Evolutionary conservation across 2,113 vertebrate species (phyloP), one percentile per base, ranked within the genome.

Genomic region (Catagonus wagneri): DNA sequence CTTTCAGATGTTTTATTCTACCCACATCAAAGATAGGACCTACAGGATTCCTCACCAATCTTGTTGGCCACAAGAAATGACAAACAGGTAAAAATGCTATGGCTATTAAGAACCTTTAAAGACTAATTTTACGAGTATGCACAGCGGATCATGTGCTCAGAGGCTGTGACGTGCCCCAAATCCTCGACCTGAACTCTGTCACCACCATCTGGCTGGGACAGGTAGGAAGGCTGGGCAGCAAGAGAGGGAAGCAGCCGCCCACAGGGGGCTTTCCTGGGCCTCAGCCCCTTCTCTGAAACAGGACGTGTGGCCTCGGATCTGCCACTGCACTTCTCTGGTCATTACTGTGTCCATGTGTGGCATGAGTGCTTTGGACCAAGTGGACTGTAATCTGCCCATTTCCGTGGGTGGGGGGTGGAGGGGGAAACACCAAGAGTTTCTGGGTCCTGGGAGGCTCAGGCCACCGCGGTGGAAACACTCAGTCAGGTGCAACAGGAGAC

Each of bases 331-430:
- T 32, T 54, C 50, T 7, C 6, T 6, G 17, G 29, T 27, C 27
- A 22, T 5, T 7, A 1, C 20, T 23, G 3, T n/a, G 27, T 22
- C 36, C 36, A 15, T 0, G 1, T 16, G 72, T 29, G 15, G 50
- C 6, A 0, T 0, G 7, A 23, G 32, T 0, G 3, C 3, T 13
- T 52, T 13, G 29, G 7, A 10, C 23, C 0, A 20, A 2, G 56
- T 36, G 10, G 10, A 1, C 6, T 3, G 6, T 25, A 34, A 58
- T 7, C 54, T 25, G 54, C 12, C 20, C 12, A 0, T 15, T 36
- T 79, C 54, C 23, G 1, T 7, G 7, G 20, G 56, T 3, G 3
- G 54, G 54, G 15, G 4, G 54, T 56, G n/a, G 13, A 16, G 34
- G 12, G 3, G 22, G 7, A 19, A 79, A 56, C 19, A 8, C 66